Evolutionary conservation across 2,888 invertebrate species (phyloP).

Genomic region (Silvanus unidentatus): DNA sequence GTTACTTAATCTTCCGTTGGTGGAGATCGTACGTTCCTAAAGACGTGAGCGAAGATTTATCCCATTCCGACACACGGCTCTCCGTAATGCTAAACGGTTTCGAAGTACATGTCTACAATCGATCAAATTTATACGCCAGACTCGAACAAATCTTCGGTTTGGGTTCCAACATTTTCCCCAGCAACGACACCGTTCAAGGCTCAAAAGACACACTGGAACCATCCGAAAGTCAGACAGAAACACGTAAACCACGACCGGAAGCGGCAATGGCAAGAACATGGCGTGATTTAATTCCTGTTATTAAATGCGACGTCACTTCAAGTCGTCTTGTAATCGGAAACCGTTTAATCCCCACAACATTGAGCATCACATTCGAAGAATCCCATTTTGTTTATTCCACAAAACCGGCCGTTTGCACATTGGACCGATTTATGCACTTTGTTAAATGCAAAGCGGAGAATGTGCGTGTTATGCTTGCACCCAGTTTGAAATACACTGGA

Average conservation of each 20-base stretch:
- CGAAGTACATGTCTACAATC: constrained; percentile 92
- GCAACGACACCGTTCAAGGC: constrained; percentile 31
- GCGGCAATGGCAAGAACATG: constrained; percentile 84
- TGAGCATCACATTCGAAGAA: constrained; percentile 89
- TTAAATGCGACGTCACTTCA: constrained; percentile 90
- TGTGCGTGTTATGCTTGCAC: constrained; percentile 91
- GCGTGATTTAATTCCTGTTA: constrained; percentile 94
- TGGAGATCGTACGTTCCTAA: constrained; percentile 95
- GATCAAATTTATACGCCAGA: constrained; percentile 78
- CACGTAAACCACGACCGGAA: constrained; percentile 58
- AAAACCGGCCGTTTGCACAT: constrained; percentile 86
- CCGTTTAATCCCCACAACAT: constrained; percentile 85
- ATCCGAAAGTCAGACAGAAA: constrained; percentile 15
- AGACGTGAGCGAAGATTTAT: constrained; percentile 92
- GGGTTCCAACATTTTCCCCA: constrained; percentile 69
- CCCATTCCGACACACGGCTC: constrained; percentile 87
- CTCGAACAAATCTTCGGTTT: constrained; percentile 85
- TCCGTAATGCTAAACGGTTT: constrained; percentile 90
- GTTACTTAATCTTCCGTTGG: constrained; percentile 96
- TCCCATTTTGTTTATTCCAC: constrained; percentile 92
- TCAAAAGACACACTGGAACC: constrained; percentile 27
- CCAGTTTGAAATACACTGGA: constrained; percentile 90
- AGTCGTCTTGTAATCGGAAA: constrained; percentile 94
- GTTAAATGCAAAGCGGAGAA: constrained; percentile 93
- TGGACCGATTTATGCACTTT: constrained; percentile 94